Evolutionary conservation across 1,140 invertebrate species (phyloP).

Genomic region (Amyelois transitella): DNA sequence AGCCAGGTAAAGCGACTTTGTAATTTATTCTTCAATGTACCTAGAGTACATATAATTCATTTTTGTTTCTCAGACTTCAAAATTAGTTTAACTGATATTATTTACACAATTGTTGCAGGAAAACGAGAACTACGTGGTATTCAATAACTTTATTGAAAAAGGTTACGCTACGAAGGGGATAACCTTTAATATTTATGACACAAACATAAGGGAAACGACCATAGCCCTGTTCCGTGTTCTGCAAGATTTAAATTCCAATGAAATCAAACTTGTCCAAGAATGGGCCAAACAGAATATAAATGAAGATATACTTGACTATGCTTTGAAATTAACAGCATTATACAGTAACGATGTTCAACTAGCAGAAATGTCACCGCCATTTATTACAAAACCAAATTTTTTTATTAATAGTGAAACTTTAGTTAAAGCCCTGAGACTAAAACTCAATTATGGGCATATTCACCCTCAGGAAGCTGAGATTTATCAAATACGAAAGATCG

Average conservation of each 20-base stretch:
- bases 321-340: constrained; percentile 27
- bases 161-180: constrained; percentile 39
- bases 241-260: constrained; percentile 10
- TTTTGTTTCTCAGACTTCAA: no score
- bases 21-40: background rate
- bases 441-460: constrained; percentile 34
- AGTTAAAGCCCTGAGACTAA: constrained; percentile 42
- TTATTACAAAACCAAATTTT: constrained; percentile 49
- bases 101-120: constrained; percentile 33
- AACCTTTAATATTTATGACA: constrained; percentile 60
- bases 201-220: constrained; percentile 49
- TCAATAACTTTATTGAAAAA: constrained; percentile 35
- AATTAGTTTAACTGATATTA: no score
- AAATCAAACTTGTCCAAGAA: constrained; percentile 15
- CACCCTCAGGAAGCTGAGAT: constrained; percentile 28
- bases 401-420: constrained; percentile 56
- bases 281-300: constrained; percentile 45
- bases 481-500: constrained; percentile 37
- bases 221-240: constrained; percentile 45
- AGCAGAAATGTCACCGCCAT: constrained; percentile 34
- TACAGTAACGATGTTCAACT: constrained; percentile 19
- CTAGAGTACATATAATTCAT: background rate
- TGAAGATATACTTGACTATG: constrained; percentile 45
- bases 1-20: constrained; percentile 25
- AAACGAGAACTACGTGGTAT: constrained; percentile 33